A percentile compares a stretch with the other conserved stretches of the same genome.
phyloP scores from a whole-genome alignment of 1,140 invertebrate species.

The Bradysia coprophila region DNA sequence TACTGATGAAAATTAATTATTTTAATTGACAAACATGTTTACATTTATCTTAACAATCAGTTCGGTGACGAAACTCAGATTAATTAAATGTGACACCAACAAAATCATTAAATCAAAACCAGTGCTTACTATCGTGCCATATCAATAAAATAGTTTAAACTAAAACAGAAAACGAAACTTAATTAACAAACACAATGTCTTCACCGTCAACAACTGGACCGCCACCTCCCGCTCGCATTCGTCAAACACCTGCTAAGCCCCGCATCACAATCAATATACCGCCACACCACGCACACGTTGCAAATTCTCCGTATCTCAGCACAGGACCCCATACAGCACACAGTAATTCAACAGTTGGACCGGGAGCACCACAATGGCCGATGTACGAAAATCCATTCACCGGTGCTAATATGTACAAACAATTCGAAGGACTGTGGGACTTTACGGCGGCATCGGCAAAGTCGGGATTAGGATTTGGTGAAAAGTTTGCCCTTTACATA shows the following conservation, averaged over 20 bases:
- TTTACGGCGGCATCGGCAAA: constrained; percentile 50
- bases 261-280: constrained; percentile 2
- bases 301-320: neutral
- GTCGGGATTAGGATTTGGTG: constrained; percentile 58
- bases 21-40: too few species aligned
- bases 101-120: too few species aligned
- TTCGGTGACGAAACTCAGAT: too few species aligned
- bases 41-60: too few species aligned
- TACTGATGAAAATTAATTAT: too few species aligned
- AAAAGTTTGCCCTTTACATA: constrained; percentile 60
- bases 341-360: constrained; percentile 25
- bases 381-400: constrained; percentile 33
- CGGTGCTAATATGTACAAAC: constrained; percentile 53
- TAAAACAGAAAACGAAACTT: too few species aligned
- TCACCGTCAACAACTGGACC: too few species aligned
- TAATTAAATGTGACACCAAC: too few species aligned
- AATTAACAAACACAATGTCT: too few species aligned
- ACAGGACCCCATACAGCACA: constrained; percentile 18
- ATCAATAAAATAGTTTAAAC: too few species aligned
- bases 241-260: neutral
- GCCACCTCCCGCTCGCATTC: too few species aligned
- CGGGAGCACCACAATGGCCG: constrained; percentile 23
- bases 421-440: constrained; percentile 55
- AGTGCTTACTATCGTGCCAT: too few species aligned
- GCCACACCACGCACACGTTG: neutral